A percentile compares a stretch with the other conserved stretches of the same genome.
phyloP scores from a whole-genome alignment of 2,797 vertebrate species.

The Alcedo atthis region DNA sequence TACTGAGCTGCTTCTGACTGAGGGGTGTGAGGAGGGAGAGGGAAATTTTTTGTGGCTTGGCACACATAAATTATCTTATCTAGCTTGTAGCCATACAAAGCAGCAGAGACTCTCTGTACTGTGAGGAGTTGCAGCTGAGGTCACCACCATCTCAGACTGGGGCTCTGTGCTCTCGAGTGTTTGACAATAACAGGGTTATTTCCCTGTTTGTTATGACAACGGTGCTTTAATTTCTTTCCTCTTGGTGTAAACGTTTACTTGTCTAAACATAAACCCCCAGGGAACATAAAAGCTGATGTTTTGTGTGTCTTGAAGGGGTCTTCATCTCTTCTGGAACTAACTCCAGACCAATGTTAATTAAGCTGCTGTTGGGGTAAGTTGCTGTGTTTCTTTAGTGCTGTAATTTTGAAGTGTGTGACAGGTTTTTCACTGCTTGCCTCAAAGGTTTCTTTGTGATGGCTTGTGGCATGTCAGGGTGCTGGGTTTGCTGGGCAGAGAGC shows the following conservation, averaged over 20 bases:
- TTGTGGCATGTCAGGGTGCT: not conserved
- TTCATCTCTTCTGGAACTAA: not conserved
- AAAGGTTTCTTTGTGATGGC: not conserved
- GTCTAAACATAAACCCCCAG: not conserved
- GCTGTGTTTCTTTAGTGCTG: accelerated
- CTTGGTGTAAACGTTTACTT: not conserved
- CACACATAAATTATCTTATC: not conserved
- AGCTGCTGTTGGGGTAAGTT: not conserved
- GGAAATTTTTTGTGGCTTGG: not conserved
- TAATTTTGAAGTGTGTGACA: accelerated
- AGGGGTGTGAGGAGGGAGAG: no score
- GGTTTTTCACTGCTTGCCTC: not conserved
- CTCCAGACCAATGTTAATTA: not conserved
- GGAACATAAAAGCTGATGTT: not conserved
- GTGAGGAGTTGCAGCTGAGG: accelerated
- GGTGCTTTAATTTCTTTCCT: not conserved
- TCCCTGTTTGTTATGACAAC: not conserved
- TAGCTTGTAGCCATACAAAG: accelerated
- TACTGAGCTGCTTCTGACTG: not conserved
- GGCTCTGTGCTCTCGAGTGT: accelerated
- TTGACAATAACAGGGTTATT: not conserved
- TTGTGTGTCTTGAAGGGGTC: not conserved
- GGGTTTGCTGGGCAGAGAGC: not conserved
- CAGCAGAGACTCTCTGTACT: accelerated
- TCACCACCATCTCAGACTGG: not conserved